Evolutionary conservation across 2,797 vertebrate species (phyloP).

Genomic region (Apodemus agrarius): DNA sequence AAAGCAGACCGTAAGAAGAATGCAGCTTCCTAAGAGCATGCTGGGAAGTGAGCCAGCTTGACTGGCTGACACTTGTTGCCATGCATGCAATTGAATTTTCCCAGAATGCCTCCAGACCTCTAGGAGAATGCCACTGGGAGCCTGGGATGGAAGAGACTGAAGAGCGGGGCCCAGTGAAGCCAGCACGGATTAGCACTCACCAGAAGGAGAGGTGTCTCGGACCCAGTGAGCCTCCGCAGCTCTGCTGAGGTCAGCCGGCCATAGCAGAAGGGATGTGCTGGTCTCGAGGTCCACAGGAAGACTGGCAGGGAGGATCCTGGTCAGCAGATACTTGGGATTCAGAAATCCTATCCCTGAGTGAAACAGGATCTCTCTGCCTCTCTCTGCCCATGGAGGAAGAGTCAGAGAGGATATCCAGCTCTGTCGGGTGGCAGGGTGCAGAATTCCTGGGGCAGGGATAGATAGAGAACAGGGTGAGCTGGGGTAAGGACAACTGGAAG

Average conservation of each 20-base stretch:
- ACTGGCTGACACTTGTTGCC: not conserved
- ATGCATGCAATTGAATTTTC: conserved; percentile 2
- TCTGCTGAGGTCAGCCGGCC: not conserved
- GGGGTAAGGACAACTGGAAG: not conserved
- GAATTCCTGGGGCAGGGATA: not conserved
- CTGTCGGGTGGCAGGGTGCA: not conserved
- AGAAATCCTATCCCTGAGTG: conserved; percentile 77
- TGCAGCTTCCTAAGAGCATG: not conserved
- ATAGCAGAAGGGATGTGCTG: not conserved
- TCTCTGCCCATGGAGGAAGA: conserved; percentile 27
- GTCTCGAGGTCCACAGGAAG: not conserved
- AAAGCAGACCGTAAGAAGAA: not conserved
- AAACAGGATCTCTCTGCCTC: conserved; percentile 65
- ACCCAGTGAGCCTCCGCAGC: not conserved
- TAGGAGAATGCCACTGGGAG: not conserved
- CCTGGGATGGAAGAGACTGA: not conserved
- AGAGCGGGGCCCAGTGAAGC: not conserved
- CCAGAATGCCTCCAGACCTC: conserved; percentile 26
- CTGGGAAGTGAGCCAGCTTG: not conserved
- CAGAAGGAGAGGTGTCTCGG: not conserved
- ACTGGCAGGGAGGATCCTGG: conserved; percentile 14
- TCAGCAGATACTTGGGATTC: conserved; percentile 46
- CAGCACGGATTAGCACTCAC: conserved; percentile 65
- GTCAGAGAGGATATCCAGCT: not conserved
- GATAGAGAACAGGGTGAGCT: not conserved